These are phyloP conservation scores for Acrossocheilus fasciatus DNA, from an alignment of 2,797 vertebrate species.

Conservation along the genomic window DNA sequence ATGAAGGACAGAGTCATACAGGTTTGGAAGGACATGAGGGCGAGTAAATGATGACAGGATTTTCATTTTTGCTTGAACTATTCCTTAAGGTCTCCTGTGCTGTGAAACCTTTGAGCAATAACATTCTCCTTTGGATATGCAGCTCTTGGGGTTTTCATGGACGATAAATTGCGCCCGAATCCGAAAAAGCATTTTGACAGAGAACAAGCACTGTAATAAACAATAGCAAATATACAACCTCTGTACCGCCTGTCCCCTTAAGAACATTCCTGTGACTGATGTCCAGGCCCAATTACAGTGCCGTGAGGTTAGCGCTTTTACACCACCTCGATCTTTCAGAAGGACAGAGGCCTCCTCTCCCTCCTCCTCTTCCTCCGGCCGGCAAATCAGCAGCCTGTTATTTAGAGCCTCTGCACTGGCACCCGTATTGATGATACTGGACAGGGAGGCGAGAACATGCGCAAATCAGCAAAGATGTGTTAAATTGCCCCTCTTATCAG, in stretches of 20 bases:
- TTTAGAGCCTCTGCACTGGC: constrained; percentile 69
- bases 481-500: constrained; percentile 71
- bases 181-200: constrained; percentile 43
- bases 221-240: constrained; percentile 33
- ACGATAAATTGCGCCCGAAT: constrained; percentile 18
- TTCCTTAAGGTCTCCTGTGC: background rate
- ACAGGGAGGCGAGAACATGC: constrained; percentile 71
- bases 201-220: constrained; percentile 51
- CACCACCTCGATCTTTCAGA: constrained; percentile 48
- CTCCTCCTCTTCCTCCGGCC: constrained; percentile 12
- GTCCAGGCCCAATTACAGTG: constrained; percentile 50
- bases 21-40: background rate
- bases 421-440: constrained; percentile 68
- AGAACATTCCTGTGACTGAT: constrained; percentile 51
- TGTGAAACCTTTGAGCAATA: background rate
- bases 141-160: background rate
- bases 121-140: background rate
- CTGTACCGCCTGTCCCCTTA: constrained; percentile 34
- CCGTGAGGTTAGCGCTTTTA: constrained; percentile 46
- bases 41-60: background rate
- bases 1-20: background rate
- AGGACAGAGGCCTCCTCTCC: constrained; percentile 45
- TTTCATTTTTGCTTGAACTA: background rate
- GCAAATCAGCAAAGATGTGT: constrained; percentile 73
- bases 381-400: constrained; percentile 63